Base-by-base conservation (phyloP, 2,797 vertebrate genomes). In the Hafferia zeledoni region DNA sequence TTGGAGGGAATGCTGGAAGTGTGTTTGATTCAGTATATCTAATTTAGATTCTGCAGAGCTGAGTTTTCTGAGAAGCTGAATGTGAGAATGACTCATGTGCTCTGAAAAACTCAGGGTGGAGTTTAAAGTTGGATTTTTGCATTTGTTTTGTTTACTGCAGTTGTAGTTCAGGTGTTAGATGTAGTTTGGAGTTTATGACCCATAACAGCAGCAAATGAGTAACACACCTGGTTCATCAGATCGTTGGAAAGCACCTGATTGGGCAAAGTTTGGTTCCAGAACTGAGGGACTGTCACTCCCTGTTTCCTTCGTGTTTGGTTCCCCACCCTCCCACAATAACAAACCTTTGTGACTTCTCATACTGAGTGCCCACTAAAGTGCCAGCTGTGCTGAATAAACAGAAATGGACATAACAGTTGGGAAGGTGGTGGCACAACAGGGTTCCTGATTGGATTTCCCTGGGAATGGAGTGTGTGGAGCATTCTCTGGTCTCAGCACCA, bases 21-120 rank as follows among this genome's bases (percentile, higher is more conserved):
- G 8, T 4, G 1, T 64, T 90, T 50, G 23, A 1, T 17, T 2
- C 46, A 27, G 15, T 27, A 57, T 5, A 0, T 37, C 0, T 30
- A 7, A 18, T n/a, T 53, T 30, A 2, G 0, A 8, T 8, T 19
- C 17, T 65, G 65, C 44, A 63, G 56, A 55, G 46, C 52, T 50
- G 10, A 0, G 1, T 19, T 63, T 82, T 47, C 15, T 47, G 39
- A 52, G 59, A 28, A 50, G 25, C 30, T 37, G 16, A 15, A 8
- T 2, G 1, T 5, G 44, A 9, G 59, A 47, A 9, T 50, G 50
- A 18, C 6, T 49, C 25, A 4, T 28, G 11, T 9, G 83, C 39
- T 35, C 11, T 37, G 11, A 11, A 20, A 57, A 35, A 12, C 46
- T 59, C 30, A 16, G 41, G 4, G 0, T 22, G 22, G 8, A 17